phyloP scores from a whole-genome alignment of 2,797 vertebrate species.

The Bradypus variegatus region DNA sequence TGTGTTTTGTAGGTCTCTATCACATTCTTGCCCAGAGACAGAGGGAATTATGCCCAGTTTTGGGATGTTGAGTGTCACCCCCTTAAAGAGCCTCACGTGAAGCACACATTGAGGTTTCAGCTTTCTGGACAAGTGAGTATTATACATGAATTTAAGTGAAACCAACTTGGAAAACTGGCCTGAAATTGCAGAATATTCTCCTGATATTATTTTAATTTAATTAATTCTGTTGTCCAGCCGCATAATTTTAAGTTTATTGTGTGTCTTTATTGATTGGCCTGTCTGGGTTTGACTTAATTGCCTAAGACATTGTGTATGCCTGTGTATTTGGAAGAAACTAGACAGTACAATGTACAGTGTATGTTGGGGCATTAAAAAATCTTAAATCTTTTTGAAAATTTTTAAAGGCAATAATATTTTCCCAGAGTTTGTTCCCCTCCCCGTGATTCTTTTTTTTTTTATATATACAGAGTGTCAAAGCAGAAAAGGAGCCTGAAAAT shows the following conservation, averaged over 20 bases:
- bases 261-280: not conserved
- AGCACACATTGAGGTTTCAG: constrained; percentile 85
- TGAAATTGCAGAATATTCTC: constrained; percentile 8
- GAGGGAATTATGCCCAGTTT: constrained; percentile 91
- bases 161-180: not conserved
- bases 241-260: constrained; percentile 1
- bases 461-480: constrained; percentile 63
- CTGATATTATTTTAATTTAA: not conserved
- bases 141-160: not conserved
- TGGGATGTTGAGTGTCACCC: constrained; percentile 94
- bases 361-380: constrained; percentile 12
- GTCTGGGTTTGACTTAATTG: constrained; percentile 17
- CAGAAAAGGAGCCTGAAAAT: constrained; percentile 47
- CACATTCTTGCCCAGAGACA: constrained; percentile 87
- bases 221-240: not conserved
- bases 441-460: constrained; percentile 37
- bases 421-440: not conserved
- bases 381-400: constrained; percentile 5
- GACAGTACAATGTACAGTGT: not conserved
- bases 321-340: not conserved
- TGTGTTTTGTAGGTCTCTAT: constrained; percentile 79
- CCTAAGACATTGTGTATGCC: not conserved
- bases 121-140: constrained; percentile 87
- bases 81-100: constrained; percentile 81
- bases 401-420: not conserved